Evolutionary conservation across 2,888 invertebrate genomes (phyloP), one percentile per base, ranked within the genome.

Genomic region (Ectemnius lituratus): DNA sequence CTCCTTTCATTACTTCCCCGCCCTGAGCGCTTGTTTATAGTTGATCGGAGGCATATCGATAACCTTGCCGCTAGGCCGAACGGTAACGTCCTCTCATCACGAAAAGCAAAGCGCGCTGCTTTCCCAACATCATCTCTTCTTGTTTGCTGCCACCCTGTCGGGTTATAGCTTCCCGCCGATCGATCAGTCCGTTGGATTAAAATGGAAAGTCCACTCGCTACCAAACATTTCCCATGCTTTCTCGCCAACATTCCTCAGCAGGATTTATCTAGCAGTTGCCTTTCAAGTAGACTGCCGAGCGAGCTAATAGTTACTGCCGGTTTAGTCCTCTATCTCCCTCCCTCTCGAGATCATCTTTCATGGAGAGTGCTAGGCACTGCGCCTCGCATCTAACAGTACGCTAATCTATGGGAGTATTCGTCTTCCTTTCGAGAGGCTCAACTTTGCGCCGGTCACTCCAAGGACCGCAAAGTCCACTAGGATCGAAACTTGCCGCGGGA

Each of bases 401-500:
- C 76, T 85, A 83, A 85, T 85, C 83, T 81, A 78, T 63, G 66
- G 67, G 60, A 74, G 67, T 58, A 72, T 49, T 61, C 63, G 57
- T 71, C 62, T 62, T 59, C 27, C 57, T 61, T 70, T 45, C 59
- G 62, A 63, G 62, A 63, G 58, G 49, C 68, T 67, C 79, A 56
- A 62, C 69, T 65, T 64, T 58, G 20, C 28, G 62, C 62, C 58
- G 52, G 16, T 58, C 23, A 62, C 56, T 67, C 67, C 62, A 65
- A 71, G 73, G 69, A 78, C 71, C 80, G 69, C 76, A 70, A 74
- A 78, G 67, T 77, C 76, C 81, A 60, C 68, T 67, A 62, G 69
- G 67, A 73, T 80, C 71, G 83, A 73, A 83, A 83, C 79, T 84
- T 79, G 60, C 73, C 73, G 62, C 62, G 80, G 78, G 79, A 80